Evolutionary conservation across 2,797 vertebrate genomes (phyloP), one percentile per base, ranked within the genome.

Genomic region (Dendrocincla tyrannina): DNA sequence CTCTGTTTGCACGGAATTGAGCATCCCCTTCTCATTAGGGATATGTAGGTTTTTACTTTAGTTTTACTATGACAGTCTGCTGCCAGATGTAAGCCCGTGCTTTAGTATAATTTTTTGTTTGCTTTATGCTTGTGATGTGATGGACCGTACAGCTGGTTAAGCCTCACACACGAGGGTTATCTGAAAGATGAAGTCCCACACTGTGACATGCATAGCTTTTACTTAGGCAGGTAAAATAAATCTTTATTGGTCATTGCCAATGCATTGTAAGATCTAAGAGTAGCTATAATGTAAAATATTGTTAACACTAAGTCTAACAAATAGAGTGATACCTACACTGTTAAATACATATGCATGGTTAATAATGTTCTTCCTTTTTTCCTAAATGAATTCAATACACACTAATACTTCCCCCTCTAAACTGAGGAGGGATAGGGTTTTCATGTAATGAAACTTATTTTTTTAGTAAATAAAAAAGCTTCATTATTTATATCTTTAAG

Each of bases 251-350:
- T 8, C 13, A 5, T 25, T 53, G n/a, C 11, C 17, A 44, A 1
- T 46, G 11, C 7, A 3, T 56, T 66, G 2, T 22, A 59, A 88
- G 11, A 7, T 60, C 19, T 88, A 22, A 46, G 46, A 67, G 32
- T 17, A 78, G 10, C 3, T 76, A 2, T 90, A 66, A 35, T 25
- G 27, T 52, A 24, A 66, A 72, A 16, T 52, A 2, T 3, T 13
- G 8, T 25, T 60, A 35, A 47, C 24, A 14, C 5, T 24, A 10
- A n/a, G 11, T 47, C 18, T 76, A 23, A 33, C 3, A 14, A 62
- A 39, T 58, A 30, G 16, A 7, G 17, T 60, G 25, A 35, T 70
- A 28, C 10, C 3, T 33, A 8, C 0, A 0, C 8, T 69, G 5
- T 32, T 68, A 25, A 35, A 24, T 64, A 25, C 46, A 5, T 64